Evolutionary conservation across 1,140 invertebrate species (phyloP), one percentile per base, ranked within the genome.

Genomic region (Heliothis subflexa): DNA sequence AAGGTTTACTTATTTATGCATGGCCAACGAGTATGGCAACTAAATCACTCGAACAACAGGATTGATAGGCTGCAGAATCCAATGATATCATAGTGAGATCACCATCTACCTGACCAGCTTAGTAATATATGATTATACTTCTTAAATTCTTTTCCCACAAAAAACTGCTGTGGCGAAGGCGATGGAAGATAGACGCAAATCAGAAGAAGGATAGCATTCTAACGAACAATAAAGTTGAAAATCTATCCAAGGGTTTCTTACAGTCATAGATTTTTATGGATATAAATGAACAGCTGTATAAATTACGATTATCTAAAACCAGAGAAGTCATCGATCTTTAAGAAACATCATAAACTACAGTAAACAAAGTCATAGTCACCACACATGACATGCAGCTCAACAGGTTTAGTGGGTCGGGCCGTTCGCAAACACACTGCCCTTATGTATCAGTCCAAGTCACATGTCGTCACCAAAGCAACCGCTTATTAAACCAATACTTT

Each of bases 321-420:
- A 40, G 33, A 40, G 33, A 9, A 40, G 5, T 9, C 0, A 40
- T 40, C 33, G 0, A 40, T 40, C 33, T 40, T 40, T 40, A 40
- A 40, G 33, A 40, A 3, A 40, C 1, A 9, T 40, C 0, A 40
- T 5, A n/a, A 33, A 45, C 33, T 14, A 62, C 14, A 64, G 54
- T 40, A 57, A 49, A 57, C n/a, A 59, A 40, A 54, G 75, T 74
- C 45, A 66, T 85, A 70, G 86, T 84, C 84, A 84, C 85, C 71
- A 16, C 50, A 73, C 59, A 11, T 75, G 81, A 82, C 82, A 86
- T 47, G 82, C 71, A 76, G 76, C 71, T 47, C 75, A 83, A 88
- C 89, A 89, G 86, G 89, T 90, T 90, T 88, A 85, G 85, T 86
- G 81, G 85, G 89, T 87, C 85, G 85, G 52, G 78, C 74, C 72